phyloP scores from a whole-genome alignment of 2,797 vertebrate genomes.

The Chelmon rostratus region DNA sequence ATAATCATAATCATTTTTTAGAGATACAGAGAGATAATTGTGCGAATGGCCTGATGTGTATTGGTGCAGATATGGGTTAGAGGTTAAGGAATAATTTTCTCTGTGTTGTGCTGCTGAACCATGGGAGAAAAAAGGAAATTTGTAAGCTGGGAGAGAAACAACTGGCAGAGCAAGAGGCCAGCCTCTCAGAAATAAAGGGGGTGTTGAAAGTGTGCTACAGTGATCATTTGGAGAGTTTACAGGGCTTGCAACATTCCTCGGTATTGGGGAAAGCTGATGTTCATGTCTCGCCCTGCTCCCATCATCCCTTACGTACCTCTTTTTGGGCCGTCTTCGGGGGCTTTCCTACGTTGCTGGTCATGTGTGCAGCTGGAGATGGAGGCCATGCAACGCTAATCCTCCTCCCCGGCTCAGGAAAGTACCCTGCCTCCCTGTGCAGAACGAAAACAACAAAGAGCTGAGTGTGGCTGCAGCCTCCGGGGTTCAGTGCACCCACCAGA shows the following conservation, averaged over 20 bases:
- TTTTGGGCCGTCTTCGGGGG: constrained; percentile 80
- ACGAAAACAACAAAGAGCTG: constrained; percentile 88
- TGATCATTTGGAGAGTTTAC: constrained; percentile 71
- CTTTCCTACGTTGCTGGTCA: constrained; percentile 84
- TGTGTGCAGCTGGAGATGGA: constrained; percentile 87
- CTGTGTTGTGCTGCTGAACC: constrained; percentile 6
- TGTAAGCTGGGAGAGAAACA: constrained; percentile 14
- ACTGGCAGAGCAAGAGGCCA: neutral
- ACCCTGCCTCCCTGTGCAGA: constrained; percentile 85
- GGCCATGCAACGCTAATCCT: constrained; percentile 85
- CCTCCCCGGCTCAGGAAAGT: constrained; percentile 84
- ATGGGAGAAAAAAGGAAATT: neutral
- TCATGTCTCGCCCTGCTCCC: constrained; percentile 62
- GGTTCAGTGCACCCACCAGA: constrained; percentile 85
- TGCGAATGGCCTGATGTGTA: neutral
- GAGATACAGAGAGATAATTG: neutral
- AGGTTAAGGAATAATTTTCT: neutral
- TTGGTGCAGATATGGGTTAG: neutral
- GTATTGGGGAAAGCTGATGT: constrained; percentile 69
- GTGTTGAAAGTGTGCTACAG: constrained; percentile 46
- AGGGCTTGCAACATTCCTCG: constrained; percentile 72
- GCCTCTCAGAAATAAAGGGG: constrained; percentile 30
- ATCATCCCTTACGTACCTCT: constrained; percentile 65
- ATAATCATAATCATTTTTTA: neutral
- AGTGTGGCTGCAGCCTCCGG: constrained; percentile 87